Base-by-base conservation (phyloP, 2,888 invertebrate species). In the Elmis aenea region DNA sequence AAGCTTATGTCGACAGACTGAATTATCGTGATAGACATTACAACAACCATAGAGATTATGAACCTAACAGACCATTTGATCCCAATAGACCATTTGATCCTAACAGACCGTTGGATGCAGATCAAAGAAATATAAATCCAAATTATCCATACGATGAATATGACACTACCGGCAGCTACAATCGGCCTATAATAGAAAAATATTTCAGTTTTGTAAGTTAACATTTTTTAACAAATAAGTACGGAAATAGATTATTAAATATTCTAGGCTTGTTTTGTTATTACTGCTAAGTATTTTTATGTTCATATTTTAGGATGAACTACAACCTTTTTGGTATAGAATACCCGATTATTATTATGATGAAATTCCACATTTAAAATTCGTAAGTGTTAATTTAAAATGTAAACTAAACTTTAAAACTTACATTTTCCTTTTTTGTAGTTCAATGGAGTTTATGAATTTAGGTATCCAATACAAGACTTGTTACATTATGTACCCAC, bases 391-490 rank as follows among this genome's bases (percentile, higher is more conserved):
- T 16, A 20, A 33, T 42, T 28, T 33, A n/a, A 23, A 11, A 8
- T 30, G 14, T 15, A 1, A 1, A n/a, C 24, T 9, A 5, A 16
- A 1, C 8, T 26, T 26, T 20, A 10, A 28, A 3, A 12, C 26
- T 10, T 34, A 25, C 20, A 29, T 22, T 20, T 14, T 14, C 27
- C 41, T 45, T 38, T 40, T 32, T 50, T 63, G 29, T 66, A 87
- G 85, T 94, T 94, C 66, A 81, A 88, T 58, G 95, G 95, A 9
- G 85, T 86, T 0, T 87, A 86, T 57, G 78, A 85, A 54, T 95
- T 95, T 64, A 78, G 77, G 50, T 93, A 91, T 71, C 85, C 91
- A 0, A 82, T 94, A 74, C 65, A 75, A 8, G 92, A 94, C 53
- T 64, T 93, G 8, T 68, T 81, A 5, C 74, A 77, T 26, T 73